Conservation (phyloP, 2,888 invertebrate species). For the Pheosia tremula region DNA sequence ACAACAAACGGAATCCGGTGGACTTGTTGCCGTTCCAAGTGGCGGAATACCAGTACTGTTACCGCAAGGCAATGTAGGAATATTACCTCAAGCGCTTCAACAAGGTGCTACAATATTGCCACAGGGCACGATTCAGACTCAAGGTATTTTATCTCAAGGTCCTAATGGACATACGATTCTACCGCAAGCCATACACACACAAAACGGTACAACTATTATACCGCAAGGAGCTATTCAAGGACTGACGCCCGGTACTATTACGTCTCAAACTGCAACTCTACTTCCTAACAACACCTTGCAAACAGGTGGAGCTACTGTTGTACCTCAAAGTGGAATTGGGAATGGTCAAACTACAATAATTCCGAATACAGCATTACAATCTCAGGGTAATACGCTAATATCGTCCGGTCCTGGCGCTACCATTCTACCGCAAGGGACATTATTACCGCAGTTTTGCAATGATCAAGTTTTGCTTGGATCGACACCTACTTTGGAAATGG, state of each 20-base stretch:
- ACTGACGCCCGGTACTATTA: conserved; percentile 65
- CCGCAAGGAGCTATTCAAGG: conserved; percentile 83
- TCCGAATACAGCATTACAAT: conserved; percentile 74
- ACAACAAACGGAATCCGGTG: conserved; percentile 85
- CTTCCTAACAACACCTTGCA: conserved; percentile 72
- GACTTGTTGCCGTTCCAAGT: conserved; percentile 85
- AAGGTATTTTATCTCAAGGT: conserved; percentile 80
- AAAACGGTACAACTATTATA: conserved; percentile 86
- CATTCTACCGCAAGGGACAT: conserved; percentile 85
- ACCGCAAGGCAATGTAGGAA: conserved; percentile 81
- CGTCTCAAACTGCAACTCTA: conserved; percentile 71
- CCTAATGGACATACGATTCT: conserved; percentile 85
- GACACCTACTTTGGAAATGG: conserved; percentile 86
- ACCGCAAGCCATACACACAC: conserved; percentile 84
- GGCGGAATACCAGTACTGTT: conserved; percentile 83
- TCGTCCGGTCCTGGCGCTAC: conserved; percentile 83
- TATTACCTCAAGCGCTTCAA: conserved; percentile 78
- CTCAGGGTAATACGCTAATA: conserved; percentile 82
- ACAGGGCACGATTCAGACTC: conserved; percentile 82
- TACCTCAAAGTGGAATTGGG: conserved; percentile 77
- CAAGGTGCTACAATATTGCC: conserved; percentile 85
- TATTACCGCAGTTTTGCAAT: conserved; percentile 80
- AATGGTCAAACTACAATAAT: conserved; percentile 80
- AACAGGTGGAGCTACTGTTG: conserved; percentile 70
- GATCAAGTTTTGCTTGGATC: conserved; percentile 87